Evolutionary conservation across 92 coral and sea anemone genomes (phyloP).

Genomic region (Phenganax marumi): DNA sequence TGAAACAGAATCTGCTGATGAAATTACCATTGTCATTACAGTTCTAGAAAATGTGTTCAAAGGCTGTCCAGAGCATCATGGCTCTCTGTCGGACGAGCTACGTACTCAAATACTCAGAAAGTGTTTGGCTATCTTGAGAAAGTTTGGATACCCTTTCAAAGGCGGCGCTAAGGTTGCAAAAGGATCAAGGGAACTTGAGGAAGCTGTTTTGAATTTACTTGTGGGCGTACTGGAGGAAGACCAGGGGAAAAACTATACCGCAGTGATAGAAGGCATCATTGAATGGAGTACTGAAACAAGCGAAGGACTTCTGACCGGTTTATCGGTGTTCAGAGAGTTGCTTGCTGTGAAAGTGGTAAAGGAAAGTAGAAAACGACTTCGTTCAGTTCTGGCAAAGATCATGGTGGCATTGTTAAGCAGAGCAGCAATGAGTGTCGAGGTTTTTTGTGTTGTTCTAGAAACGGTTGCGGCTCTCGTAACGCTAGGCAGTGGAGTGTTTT

Average conservation of each 20-base stretch:
- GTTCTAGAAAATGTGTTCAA: constrained; percentile 16
- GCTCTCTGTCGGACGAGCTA: constrained; percentile 15
- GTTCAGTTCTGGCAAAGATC: constrained; percentile 3
- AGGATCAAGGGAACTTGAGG: neutral
- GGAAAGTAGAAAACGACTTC: constrained; percentile 26
- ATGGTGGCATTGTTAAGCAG: constrained; percentile 2
- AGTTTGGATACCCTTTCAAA: neutral
- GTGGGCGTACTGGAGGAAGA: constrained; percentile 7
- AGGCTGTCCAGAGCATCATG: neutral
- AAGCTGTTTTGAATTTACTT: neutral
- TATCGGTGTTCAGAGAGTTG: constrained; percentile 19
- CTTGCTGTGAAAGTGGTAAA: constrained; percentile 14
- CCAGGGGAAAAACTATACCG: constrained; percentile 14
- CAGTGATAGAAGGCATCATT: constrained; percentile 10
- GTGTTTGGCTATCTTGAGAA: constrained; percentile 15
- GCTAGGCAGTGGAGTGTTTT: constrained; percentile 23
- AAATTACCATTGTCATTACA: neutral
- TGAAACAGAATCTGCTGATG: neutral
- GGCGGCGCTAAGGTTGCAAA: neutral
- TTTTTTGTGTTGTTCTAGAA: constrained; percentile 17
- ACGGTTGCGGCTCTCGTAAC: constrained; percentile 19
- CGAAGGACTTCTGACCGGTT: neutral
- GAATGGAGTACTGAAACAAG: constrained; percentile 8
- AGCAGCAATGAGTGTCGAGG: constrained; percentile 15
- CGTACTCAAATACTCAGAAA: constrained; percentile 14